Conservation (phyloP, 2,888 invertebrate species). For the Lepidochitona cinerea region DNA sequence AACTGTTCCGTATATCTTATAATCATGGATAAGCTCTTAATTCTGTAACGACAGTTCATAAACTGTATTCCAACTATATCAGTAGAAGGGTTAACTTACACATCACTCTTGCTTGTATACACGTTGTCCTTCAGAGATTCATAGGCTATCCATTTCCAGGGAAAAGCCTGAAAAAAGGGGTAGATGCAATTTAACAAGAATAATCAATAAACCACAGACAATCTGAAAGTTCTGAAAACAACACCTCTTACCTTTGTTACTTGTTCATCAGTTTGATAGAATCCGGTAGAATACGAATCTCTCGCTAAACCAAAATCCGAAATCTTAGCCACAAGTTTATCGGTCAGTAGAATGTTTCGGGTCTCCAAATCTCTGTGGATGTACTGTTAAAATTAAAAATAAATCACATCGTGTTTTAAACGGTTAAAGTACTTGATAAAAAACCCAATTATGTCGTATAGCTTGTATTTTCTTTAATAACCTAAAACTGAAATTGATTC, state of each 20-base stretch:
- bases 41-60: too few relatives aligned
- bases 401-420: background rate
- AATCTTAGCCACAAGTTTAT: background rate
- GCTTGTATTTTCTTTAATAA: too few relatives aligned
- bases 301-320: background rate
- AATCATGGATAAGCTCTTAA: too few relatives aligned
- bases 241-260: too few relatives aligned
- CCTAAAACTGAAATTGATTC: too few relatives aligned
- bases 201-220: background rate
- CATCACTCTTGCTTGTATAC: background rate
- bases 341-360: background rate
- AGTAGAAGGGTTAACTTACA: too few relatives aligned
- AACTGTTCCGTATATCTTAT: too few relatives aligned
- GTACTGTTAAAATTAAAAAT: background rate
- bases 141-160: conserved; percentile 4
- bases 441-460: too few relatives aligned
- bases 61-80: too few relatives aligned
- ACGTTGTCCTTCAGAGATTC: background rate
- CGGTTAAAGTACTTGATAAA: background rate
- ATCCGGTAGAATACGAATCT: background rate
- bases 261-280: too few relatives aligned
- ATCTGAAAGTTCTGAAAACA: too few relatives aligned
- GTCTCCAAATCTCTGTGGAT: background rate
- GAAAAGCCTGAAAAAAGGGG: background rate
- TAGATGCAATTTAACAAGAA: background rate